Evolutionary conservation across 2,797 vertebrate genomes (phyloP).

Genomic region (Phaenicophaeus curvirostris): DNA sequence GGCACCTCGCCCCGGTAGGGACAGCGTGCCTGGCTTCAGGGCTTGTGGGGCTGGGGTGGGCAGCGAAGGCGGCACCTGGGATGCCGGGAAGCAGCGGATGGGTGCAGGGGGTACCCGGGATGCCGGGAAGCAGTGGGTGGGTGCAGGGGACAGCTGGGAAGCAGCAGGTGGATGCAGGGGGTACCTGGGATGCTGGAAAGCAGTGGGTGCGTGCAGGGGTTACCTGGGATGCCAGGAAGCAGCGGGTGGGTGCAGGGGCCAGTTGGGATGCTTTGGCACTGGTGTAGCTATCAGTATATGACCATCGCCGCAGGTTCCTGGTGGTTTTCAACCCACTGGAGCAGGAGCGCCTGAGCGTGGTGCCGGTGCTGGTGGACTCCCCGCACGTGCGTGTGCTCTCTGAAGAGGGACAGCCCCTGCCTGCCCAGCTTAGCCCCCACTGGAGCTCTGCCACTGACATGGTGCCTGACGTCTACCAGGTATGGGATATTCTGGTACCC

Average conservation of each 20-base stretch:
- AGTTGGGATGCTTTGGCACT: too few relatives aligned
- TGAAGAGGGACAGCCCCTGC: slow-evolving; percentile 90
- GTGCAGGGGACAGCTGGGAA: not conserved
- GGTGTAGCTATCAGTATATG: not conserved
- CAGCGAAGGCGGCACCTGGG: not conserved
- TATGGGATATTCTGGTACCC: not conserved
- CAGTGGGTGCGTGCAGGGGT: not conserved
- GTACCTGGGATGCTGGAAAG: not conserved
- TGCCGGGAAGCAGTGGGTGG: not conserved
- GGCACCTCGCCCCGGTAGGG: slow-evolving; percentile 86
- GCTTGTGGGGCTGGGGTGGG: not conserved
- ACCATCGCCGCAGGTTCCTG: slow-evolving; percentile 80
- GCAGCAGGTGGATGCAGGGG: not conserved
- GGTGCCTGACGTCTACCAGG: slow-evolving; percentile 88
- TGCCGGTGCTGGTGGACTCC: slow-evolving; percentile 88
- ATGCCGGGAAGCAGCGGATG: not conserved
- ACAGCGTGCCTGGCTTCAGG: not conserved
- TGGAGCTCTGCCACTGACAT: slow-evolving; percentile 87
- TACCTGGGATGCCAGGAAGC: not conserved
- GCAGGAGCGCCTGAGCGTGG: slow-evolving; percentile 88
- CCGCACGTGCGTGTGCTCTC: slow-evolving; percentile 85
- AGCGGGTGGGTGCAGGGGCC: not conserved
- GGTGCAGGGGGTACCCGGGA: not conserved
- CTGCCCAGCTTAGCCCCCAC: slow-evolving; percentile 86
- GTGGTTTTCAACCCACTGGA: slow-evolving; percentile 95